Evolutionary conservation across 35 echinoderm and acorn worm genomes (phyloP), one percentile per base, ranked within the genome.

Genomic region (Lytechinus variegatus): DNA sequence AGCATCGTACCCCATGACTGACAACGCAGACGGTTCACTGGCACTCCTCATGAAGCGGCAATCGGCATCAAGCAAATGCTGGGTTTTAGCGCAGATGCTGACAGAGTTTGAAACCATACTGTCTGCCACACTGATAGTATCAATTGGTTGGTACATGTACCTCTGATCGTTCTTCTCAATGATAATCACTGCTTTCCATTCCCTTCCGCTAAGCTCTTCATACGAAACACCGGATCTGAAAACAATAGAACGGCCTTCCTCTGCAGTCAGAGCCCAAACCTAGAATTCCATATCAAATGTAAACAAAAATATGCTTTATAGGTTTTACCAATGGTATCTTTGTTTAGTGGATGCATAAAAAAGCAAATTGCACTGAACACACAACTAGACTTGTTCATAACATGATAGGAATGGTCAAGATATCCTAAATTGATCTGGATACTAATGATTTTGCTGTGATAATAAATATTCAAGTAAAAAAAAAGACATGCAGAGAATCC

Each of bases 201-300:
- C 92, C 10, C 97, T 57, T 9, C 97, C 98, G 27, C 96, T 97
- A 8, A 97, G 98, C 87, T 99, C 98, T 61, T 96, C 95, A 21
- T 97, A 96, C 9, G 98, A 97, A 6, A 98, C 97, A 56, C 79
- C 95, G 19, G 54, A 72, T 93, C 98, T 88, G 92, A 98, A 97
- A 71, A 96, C 95, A 3, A 99, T 93, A 16, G 93, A 95, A 7
- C 94, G 91, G 90, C 97, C 95, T 24, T 97, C 97, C 92, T 95
- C 96, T 11, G 54, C 92, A 27, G 96, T 96, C 52, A 99, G 89
- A 11, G 98, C 97, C 98, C 98, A 99, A 10, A 99, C 97, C 98
- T 99, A 92, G 16, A 96, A 53, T 19, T 19, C 66, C 19, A 79
- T 16, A 79, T 79, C 7, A 4, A 96, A 61, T 92, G 33, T 52